A percentile compares a stretch with the other conserved stretches of the same genome.
Conservation (phyloP, 2,888 invertebrate species). For the Sinopyrophorus schimmeli region DNA sequence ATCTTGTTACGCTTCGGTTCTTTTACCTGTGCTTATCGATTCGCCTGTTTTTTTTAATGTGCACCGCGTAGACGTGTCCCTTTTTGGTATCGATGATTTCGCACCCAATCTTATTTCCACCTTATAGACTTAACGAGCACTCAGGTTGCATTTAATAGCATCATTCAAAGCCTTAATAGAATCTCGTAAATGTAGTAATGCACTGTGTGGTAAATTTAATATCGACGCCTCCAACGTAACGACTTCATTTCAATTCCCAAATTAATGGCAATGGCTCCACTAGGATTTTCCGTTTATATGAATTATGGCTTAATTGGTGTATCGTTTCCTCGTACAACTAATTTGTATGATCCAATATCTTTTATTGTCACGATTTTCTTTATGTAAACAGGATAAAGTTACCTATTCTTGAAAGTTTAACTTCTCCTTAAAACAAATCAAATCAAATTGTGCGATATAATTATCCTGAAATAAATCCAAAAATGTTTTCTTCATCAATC, state of each 20-base stretch:
- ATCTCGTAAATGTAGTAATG: constrained; percentile 8
- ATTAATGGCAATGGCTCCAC: constrained; percentile 12
- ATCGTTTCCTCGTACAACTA: no score
- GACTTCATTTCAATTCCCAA: constrained; percentile 7
- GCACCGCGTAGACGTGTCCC: constrained; percentile 1
- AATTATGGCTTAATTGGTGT: no score
- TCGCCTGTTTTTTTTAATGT: constrained; percentile 32
- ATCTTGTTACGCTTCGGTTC: constrained; percentile 30
- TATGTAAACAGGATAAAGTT: no score
- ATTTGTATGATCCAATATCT: no score
- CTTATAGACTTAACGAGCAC: constrained; percentile 5
- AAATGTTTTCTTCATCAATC: no score
- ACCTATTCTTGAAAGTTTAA: no score
- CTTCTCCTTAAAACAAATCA: no score
- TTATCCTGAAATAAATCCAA: no score
- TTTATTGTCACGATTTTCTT: no score
- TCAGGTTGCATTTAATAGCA: constrained; percentile 15
- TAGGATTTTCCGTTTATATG: no score
- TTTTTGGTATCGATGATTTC: neutral
- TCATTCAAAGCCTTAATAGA: constrained; percentile 3
- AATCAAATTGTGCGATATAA: no score
- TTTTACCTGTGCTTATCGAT: constrained; percentile 35
- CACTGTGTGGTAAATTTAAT: constrained; percentile 15
- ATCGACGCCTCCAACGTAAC: constrained; percentile 4
- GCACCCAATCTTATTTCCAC: constrained; percentile 5